phyloP scores from a whole-genome alignment of 2,888 invertebrate genomes.

The Pristionchus exspectatus region DNA sequence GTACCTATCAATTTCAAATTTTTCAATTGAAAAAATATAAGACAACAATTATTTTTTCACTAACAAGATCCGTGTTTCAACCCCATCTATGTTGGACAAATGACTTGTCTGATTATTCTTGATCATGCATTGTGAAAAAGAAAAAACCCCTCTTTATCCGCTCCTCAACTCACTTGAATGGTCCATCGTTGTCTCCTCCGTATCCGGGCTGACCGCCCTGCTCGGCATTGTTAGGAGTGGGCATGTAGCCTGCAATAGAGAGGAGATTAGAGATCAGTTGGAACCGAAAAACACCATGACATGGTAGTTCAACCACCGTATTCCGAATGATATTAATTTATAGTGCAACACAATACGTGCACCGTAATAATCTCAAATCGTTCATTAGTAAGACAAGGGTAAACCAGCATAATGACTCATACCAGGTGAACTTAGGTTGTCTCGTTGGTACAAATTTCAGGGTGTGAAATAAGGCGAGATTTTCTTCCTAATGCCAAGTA shows the following conservation, averaged over 20 bases:
- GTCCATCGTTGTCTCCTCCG: slow-evolving; percentile 45
- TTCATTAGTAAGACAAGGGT: neutral
- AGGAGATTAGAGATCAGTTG: neutral
- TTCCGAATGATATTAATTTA: neutral
- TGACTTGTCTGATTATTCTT: neutral
- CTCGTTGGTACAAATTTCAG: neutral
- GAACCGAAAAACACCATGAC: neutral
- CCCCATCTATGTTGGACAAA: no score
- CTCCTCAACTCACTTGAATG: slow-evolving; percentile 42
- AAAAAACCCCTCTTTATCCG: no score
- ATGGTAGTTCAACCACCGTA: neutral
- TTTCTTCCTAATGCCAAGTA: neutral
- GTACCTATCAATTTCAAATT: neutral
- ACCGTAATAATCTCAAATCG: neutral
- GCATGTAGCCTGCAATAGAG: slow-evolving; percentile 52
- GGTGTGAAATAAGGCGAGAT: neutral
- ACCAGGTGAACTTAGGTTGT: neutral
- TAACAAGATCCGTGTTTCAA: no score
- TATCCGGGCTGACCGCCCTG: slow-evolving; percentile 45
- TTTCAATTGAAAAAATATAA: no score
- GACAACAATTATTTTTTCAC: no score
- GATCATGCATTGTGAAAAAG: no score
- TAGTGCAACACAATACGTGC: neutral
- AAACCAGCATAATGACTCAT: neutral
- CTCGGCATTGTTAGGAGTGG: slow-evolving; percentile 29